Evolutionary conservation across 2,888 invertebrate genomes (phyloP).

Genomic region (Lathronympha strigana): DNA sequence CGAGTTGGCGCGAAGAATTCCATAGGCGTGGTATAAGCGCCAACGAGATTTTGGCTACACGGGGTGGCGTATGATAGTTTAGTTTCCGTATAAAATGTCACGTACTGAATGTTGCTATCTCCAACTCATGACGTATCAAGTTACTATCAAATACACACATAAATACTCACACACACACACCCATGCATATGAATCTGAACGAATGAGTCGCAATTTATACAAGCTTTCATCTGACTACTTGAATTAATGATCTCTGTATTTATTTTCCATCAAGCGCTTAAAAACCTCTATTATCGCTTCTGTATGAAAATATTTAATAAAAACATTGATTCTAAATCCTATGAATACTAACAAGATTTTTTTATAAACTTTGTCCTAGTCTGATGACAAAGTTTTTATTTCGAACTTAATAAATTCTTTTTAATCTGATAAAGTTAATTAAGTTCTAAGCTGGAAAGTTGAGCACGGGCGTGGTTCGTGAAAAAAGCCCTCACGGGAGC

Average conservation of each 20-base stretch:
- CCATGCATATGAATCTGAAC: not conserved
- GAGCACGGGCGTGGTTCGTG: constrained; percentile 3
- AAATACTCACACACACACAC: not conserved
- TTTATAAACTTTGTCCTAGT: constrained; percentile 13
- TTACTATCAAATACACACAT: too few relatives aligned
- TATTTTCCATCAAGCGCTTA: not conserved
- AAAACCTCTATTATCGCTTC: not conserved
- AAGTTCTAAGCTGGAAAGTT: constrained; percentile 23
- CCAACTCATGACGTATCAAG: too few relatives aligned
- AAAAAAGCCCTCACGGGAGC: constrained; percentile 3
- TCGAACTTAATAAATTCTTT: constrained; percentile 11
- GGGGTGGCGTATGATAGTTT: too few relatives aligned
- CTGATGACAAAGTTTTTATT: constrained; percentile 19
- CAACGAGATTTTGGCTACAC: too few relatives aligned
- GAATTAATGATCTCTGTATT: not conserved
- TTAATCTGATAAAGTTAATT: constrained; percentile 34
- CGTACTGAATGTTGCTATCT: too few relatives aligned
- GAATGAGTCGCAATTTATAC: too few relatives aligned
- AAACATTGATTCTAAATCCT: constrained; percentile 13
- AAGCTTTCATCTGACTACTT: too few relatives aligned
- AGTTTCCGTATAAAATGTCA: too few relatives aligned
- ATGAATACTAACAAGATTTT: constrained; percentile 23
- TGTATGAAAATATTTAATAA: not conserved
- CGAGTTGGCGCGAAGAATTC: too few relatives aligned
- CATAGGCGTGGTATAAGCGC: too few relatives aligned